Evolutionary conservation across 1,140 invertebrate genomes (phyloP), one percentile per base, ranked within the genome.

Genomic region (Dryas iulia): DNA sequence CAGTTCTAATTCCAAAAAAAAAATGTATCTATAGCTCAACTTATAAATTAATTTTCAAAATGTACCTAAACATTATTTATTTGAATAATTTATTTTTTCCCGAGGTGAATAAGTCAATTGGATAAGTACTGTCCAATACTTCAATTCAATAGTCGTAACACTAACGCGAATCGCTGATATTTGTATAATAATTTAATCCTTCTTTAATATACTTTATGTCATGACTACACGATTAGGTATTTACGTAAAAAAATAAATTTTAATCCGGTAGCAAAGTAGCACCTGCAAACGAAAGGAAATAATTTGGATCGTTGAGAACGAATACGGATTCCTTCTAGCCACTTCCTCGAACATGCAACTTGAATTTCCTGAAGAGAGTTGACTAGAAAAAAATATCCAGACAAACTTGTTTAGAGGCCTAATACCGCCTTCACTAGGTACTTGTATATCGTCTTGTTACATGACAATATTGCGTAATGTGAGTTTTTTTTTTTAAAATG

Each of bases 351-450:
- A 52, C 39, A 56, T 67, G 23, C 39, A 66, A 52, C 61, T 57
- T 59, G 59, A 33, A 59, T 71, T 73, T 73, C 63, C 68, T 73
- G 31, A 53, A n/a, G 39, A 47, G 33, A 26, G n/a, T 28, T 62
- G 28, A 23, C 18, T 56, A 56, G 3, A 59, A 66, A 59, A 18
- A 66, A 66, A 47, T 59, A 23, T 59, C 33, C 14, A 58, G 54
- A 25, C 11, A 61, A 60, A 68, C 66, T 54, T 56, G 59, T 61
- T 61, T 67, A 39, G 35, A 65, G 30, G 52, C 52, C 7, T 35
- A 47, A 18, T 54, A 63, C 61, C 28, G 30, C 39, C 24, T 47
- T 25, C 53, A 56, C 24, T 24, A 10, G 21, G 14, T 28, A 63
- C 61, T 28, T 11, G 18, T 53, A 21, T 53, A 24, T 63, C 28